Evolutionary conservation across 2,888 invertebrate species (phyloP).

Genomic region (Acanthosepion esculentum): DNA sequence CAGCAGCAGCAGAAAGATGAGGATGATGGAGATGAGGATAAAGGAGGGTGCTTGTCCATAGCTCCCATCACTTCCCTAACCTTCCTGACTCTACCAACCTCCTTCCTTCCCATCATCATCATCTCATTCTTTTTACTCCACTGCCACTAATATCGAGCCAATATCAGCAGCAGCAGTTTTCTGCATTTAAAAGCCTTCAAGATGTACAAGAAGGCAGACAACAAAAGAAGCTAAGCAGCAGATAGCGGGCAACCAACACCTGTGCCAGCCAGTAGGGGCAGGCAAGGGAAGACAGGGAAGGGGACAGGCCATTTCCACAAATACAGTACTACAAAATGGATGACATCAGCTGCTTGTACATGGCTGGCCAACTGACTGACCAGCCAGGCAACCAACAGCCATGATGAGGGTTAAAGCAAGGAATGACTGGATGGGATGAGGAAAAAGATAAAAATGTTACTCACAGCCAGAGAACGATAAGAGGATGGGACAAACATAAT

Average conservation of each 20-base stretch:
- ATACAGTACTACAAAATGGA: not conserved
- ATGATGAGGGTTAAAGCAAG: not conserved
- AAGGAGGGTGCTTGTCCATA: not conserved
- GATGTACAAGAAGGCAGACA: slow-evolving; percentile 33
- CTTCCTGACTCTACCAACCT: not conserved
- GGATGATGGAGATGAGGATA: not conserved
- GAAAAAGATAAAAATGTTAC: not conserved
- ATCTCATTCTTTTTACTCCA: not conserved
- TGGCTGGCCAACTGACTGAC: slow-evolving; percentile 22
- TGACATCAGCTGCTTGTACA: slow-evolving; percentile 33
- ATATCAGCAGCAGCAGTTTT: not conserved
- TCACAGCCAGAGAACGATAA: not conserved
- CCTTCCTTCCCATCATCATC: not conserved
- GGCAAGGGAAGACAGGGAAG: not conserved
- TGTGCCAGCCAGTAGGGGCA: slow-evolving; percentile 41
- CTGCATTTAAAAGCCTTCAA: slow-evolving; percentile 15
- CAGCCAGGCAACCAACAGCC: not conserved
- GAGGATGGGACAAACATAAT: not conserved
- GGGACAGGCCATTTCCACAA: slow-evolving; percentile 25
- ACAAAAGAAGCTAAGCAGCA: slow-evolving; percentile 24
- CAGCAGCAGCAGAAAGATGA: slow-evolving; percentile 24
- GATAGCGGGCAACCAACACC: slow-evolving; percentile 3
- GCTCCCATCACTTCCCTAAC: slow-evolving; percentile 33
- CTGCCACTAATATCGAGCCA: not conserved
- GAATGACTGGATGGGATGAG: not conserved